Evolutionary conservation across 2,888 invertebrate genomes (phyloP), one percentile per base, ranked within the genome.

Genomic region (Macrosiphum euphorbiae): DNA sequence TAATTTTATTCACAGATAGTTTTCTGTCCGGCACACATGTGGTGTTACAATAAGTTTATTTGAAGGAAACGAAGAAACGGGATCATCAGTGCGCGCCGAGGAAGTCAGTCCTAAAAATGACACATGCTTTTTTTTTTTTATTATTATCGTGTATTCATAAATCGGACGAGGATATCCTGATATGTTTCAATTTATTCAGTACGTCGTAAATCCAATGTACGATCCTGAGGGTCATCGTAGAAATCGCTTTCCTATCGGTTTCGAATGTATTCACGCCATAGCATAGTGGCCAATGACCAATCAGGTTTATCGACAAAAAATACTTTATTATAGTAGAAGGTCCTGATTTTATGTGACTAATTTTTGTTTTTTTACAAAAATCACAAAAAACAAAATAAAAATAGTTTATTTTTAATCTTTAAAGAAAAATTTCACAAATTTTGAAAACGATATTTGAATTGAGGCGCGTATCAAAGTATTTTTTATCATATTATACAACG

Each of bases 1-100:
- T 55, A 85, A 87, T 87, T 92, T 87, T 87, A 61, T 87, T 92
- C 87, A 20, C 58, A 47, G 47, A 61, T 91, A 58, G 85, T 91
- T 91, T 91, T 86, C 91, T 78, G 58, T 55, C 20, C 58, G 16
- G 26, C 55, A 58, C 91, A 91, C 61, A 26, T 67, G 47, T n/a
- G 20, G 41, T 28, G 67, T 10, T 58, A 78, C 67, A 35, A 90
- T 78, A 90, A 90, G 61, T 90, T 61, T 90, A 24, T 55, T 55
- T 55, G 26, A 55, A 90, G 26, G 16, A 44, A 50, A 44, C n/a
- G 44, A 24, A 61, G 44, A 61, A 28, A 90, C 44, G 47, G 28
- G 20, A 67, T 61, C 58, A 89, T 58, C 28, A 61, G 47, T 47
- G n/a, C 7, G 44, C 35, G 78, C 20, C 0, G 78, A 35, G 20